Percentiles rank a stretch among this genome's conserved stretches.
Evolutionary conservation across 2,113 vertebrate species (phyloP).

Genomic region (Nesogale talazaci): DNA sequence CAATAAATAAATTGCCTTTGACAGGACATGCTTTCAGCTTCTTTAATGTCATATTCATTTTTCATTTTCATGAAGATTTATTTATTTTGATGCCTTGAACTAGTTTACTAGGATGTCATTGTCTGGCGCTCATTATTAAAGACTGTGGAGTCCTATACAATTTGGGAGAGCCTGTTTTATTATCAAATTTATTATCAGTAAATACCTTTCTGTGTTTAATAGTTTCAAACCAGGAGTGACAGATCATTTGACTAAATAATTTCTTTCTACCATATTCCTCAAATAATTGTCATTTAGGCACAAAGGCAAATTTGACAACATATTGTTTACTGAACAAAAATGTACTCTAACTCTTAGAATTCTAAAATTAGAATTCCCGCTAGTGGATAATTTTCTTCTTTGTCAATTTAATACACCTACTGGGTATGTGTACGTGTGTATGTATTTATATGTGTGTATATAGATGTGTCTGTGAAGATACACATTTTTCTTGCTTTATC

Average conservation of each 20-base stretch:
- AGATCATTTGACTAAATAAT: constrained; percentile 59
- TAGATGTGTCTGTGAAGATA: too few relatives aligned
- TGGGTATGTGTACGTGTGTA: not conserved
- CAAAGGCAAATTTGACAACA: not conserved
- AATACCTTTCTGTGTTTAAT: constrained; percentile 65
- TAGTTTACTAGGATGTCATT: constrained; percentile 72
- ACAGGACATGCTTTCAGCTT: constrained; percentile 81
- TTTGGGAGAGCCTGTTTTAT: constrained; percentile 36
- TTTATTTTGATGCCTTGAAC: constrained; percentile 75
- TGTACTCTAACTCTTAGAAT: constrained; percentile 18
- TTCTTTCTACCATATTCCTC: constrained; percentile 24
- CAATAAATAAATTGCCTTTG: constrained; percentile 82
- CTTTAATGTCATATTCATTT: constrained; percentile 74
- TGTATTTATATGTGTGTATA: too few relatives aligned
- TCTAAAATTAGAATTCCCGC: not conserved
- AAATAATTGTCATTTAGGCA: constrained; percentile 44
- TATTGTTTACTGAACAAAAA: constrained; percentile 20
- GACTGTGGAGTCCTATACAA: constrained; percentile 69
- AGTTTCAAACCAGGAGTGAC: constrained; percentile 64
- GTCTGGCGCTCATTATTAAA: constrained; percentile 78
- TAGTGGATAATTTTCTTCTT: not conserved
- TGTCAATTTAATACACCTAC: not conserved
- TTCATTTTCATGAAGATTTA: constrained; percentile 75
- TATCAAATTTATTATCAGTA: constrained; percentile 61
- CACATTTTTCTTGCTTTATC: not conserved